Conservation (phyloP, 2,888 invertebrate genomes). For the Nipponacmea schrenckii region DNA sequence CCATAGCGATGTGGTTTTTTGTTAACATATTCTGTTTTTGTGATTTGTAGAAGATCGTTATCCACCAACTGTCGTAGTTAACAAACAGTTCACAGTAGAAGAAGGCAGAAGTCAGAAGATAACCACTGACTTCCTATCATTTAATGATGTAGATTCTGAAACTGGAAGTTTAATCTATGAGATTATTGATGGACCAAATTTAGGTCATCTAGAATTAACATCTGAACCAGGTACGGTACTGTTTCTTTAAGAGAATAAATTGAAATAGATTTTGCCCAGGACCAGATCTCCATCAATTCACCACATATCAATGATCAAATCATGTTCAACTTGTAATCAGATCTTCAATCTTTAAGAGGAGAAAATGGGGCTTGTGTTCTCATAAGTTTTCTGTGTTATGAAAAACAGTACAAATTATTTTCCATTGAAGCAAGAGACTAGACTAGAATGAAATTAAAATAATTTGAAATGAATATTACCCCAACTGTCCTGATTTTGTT, state of each 20-base stretch:
- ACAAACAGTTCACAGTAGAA: slow-evolving; percentile 49
- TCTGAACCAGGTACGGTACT: slow-evolving; percentile 43
- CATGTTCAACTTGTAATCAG: background rate
- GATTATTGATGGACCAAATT: slow-evolving; percentile 47
- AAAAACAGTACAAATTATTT: too few species aligned
- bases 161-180: slow-evolving; percentile 48
- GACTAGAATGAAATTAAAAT: too few species aligned
- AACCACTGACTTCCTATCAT: slow-evolving; percentile 58
- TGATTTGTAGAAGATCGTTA: slow-evolving; percentile 53
- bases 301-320: background rate
- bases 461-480: too few species aligned
- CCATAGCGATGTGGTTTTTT: too few species aligned
- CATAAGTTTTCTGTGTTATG: too few species aligned
- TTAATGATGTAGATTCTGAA: slow-evolving; percentile 59
- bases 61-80: slow-evolving; percentile 52
- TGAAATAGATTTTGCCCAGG: background rate
- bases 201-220: slow-evolving; percentile 59
- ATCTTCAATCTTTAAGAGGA: too few species aligned
- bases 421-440: too few species aligned
- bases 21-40: too few species aligned
- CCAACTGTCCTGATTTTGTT: slow-evolving; percentile 12
- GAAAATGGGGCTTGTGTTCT: too few species aligned
- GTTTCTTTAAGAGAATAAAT: background rate
- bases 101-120: slow-evolving; percentile 54
- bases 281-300: too few species aligned